Conservation (phyloP, 2,888 invertebrate species). For the Perizoma flavofasciatum region DNA sequence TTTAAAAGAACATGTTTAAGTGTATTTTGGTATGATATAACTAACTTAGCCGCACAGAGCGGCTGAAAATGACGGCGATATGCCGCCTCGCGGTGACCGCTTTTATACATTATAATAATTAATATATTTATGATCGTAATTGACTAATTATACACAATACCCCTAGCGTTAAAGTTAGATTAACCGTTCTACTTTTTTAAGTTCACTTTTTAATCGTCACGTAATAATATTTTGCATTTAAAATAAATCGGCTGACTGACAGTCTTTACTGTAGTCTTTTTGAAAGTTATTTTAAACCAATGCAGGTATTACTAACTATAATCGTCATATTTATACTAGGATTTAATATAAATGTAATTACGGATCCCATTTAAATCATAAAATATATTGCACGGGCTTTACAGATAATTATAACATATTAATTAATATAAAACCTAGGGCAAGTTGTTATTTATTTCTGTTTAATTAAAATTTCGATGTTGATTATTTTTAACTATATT, state of each 20-base stretch:
- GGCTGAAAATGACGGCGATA: slow-evolving; percentile 34
- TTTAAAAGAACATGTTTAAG: slow-evolving; percentile 77
- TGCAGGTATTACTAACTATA: slow-evolving; percentile 83
- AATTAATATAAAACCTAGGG: slow-evolving; percentile 82
- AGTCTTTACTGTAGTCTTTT: slow-evolving; percentile 71
- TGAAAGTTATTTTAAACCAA: slow-evolving; percentile 79
- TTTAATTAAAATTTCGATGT: slow-evolving; percentile 74
- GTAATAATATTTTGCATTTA: slow-evolving; percentile 72
- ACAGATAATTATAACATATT: slow-evolving; percentile 81
- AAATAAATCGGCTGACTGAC: slow-evolving; percentile 60
- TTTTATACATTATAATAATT: slow-evolving; percentile 53
- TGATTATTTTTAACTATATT: slow-evolving; percentile 80
- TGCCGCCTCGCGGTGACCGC: slow-evolving; percentile 46
- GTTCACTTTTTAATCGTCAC: slow-evolving; percentile 65
- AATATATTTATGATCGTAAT: slow-evolving; percentile 83
- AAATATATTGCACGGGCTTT: slow-evolving; percentile 82
- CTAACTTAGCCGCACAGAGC: slow-evolving; percentile 53
- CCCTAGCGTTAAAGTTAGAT: slow-evolving; percentile 79
- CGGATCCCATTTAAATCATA: slow-evolving; percentile 73
- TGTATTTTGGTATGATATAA: slow-evolving; percentile 77
- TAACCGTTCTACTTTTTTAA: slow-evolving; percentile 71
- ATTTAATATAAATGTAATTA: slow-evolving; percentile 81
- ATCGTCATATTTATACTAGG: slow-evolving; percentile 83
- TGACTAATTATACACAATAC: slow-evolving; percentile 82
- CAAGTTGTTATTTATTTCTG: slow-evolving; percentile 87